Evolutionary conservation across 2,888 invertebrate species (phyloP).

Genomic region (Galerucella calmariensis): DNA sequence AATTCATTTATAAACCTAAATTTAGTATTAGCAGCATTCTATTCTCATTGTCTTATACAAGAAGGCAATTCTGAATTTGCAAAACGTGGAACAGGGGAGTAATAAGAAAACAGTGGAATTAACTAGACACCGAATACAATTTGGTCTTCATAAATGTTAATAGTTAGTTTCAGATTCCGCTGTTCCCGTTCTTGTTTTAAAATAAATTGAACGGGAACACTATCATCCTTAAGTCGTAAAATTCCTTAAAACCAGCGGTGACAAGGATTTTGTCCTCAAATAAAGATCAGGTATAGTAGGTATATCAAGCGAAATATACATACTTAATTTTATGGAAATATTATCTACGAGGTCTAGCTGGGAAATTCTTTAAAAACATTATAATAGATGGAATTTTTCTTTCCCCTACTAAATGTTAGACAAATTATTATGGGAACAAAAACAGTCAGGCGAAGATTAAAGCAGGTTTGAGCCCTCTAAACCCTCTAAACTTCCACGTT

Average conservation of each 20-base stretch:
- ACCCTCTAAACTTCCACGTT: no score
- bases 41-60: constrained; percentile 12
- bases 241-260: constrained; percentile 7
- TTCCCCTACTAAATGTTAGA: no score
- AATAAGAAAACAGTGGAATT: constrained; percentile 34
- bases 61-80: constrained; percentile 28
- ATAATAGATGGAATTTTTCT: no score
- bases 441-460: no score
- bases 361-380: no score
- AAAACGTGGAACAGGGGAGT: constrained; percentile 35
- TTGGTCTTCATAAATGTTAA: constrained; percentile 33
- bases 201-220: constrained; percentile 17
- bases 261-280: neutral
- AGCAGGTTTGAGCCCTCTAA: no score
- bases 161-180: constrained; percentile 25
- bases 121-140: constrained; percentile 27
- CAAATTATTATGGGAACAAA: no score
- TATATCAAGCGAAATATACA: neutral
- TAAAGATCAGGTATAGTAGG: neutral
- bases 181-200: constrained; percentile 11
- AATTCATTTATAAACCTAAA: constrained; percentile 9
- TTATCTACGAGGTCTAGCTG: no score
- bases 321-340: no score
- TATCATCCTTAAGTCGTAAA: constrained; percentile 12
- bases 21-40: constrained; percentile 12